Percentiles rank a stretch among this genome's conserved stretches.
Conservation (phyloP, 2,113 vertebrate species). For the Pelvicachromis taeniatus region DNA sequence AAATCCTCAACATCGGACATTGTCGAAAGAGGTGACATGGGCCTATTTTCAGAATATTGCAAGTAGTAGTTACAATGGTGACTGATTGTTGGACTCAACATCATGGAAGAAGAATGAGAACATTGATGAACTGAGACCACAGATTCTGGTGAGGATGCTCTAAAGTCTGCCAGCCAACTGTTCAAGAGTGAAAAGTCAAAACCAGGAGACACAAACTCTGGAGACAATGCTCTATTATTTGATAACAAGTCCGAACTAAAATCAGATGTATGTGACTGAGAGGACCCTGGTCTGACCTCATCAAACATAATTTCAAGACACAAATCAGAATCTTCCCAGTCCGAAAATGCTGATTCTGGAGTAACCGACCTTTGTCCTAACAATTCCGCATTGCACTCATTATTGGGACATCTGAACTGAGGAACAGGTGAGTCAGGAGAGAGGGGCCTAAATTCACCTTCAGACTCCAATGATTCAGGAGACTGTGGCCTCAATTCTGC, state of each 20-base stretch:
- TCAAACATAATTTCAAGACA: neutral
- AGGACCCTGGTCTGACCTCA: neutral
- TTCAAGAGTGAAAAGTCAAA: neutral
- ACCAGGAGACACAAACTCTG: neutral
- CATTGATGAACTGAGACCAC: neutral
- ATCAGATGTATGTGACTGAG: neutral
- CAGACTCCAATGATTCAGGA: neutral
- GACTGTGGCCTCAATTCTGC: neutral
- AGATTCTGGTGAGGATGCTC: slow-evolving; percentile 21
- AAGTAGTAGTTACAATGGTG: slow-evolving; percentile 6
- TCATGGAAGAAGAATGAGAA: neutral
- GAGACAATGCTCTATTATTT: neutral
- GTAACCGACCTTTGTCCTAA: neutral
- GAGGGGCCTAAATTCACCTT: neutral
- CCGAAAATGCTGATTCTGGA: neutral
- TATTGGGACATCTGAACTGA: neutral
- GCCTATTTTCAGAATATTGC: neutral
- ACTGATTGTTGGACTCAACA: neutral
- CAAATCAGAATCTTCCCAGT: neutral
- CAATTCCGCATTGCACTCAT: neutral
- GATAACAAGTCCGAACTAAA: neutral
- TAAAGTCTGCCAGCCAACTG: slow-evolving; percentile 3
- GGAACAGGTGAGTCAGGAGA: slow-evolving; percentile 33
- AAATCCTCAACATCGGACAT: neutral
- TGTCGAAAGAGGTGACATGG: neutral